These are phyloP conservation scores for Sparidentex hasta DNA, from an alignment of 2,797 vertebrate species.

Conservation along the genomic window DNA sequence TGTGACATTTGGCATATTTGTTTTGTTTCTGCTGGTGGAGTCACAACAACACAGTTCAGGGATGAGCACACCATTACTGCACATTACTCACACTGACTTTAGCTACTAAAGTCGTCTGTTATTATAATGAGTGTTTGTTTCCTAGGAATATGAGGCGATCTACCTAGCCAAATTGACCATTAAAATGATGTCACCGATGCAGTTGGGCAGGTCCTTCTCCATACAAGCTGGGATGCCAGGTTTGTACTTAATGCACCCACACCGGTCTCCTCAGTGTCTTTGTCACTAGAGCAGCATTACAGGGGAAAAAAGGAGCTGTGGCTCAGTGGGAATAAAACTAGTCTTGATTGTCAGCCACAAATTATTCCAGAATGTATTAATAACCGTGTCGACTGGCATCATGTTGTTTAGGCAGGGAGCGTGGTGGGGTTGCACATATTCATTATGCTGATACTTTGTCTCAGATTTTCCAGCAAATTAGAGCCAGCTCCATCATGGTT, in stretches of 20 bases:
- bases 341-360: not conserved
- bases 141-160: conserved; percentile 99
- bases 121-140: conserved; percentile 28
- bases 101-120: not conserved
- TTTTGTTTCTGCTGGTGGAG: not conserved
- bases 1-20: not conserved
- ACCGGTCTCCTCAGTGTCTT: not conserved
- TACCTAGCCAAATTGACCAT: conserved; percentile 98
- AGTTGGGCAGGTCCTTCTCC: conserved; percentile 92
- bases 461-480: not conserved
- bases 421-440: not conserved
- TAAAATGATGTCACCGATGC: conserved; percentile 98
- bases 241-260: conserved; percentile 63
- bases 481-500: not conserved
- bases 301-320: not conserved
- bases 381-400: not conserved
- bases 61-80: not conserved
- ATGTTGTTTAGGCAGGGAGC: not conserved
- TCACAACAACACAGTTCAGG: not conserved
- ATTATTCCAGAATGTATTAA: not conserved
- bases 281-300: not conserved
- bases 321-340: not conserved
- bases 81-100: not conserved
- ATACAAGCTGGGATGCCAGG: conserved; percentile 93
- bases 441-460: not conserved